These are phyloP conservation scores for Erebia epiphron DNA, from an alignment of 2,888 invertebrate genomes.

Conservation along the genomic window DNA sequence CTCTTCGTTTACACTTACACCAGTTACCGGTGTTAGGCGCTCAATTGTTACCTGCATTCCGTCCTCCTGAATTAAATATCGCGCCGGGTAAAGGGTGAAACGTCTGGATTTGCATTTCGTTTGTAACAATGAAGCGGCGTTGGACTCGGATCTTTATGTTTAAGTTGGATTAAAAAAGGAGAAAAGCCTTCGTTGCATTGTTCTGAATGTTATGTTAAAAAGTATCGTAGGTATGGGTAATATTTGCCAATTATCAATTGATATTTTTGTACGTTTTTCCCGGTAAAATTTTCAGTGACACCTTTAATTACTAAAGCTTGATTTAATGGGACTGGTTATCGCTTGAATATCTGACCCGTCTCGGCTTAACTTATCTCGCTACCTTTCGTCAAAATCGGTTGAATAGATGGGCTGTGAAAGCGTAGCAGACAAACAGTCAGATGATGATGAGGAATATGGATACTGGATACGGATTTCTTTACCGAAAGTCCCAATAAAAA, in stretches of 20 bases:
- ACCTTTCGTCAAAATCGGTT: no score
- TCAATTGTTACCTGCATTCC: conserved; percentile 75
- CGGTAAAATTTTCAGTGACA: no score
- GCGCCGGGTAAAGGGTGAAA: conserved; percentile 72
- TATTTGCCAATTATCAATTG: not conserved
- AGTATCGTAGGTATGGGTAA: not conserved
- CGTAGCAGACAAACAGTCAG: no score
- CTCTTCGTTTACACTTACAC: conserved; percentile 81
- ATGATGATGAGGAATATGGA: no score
- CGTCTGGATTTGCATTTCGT: conserved; percentile 78
- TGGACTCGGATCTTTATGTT: conserved; percentile 59
- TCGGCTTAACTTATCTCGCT: no score
- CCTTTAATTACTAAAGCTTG: no score
- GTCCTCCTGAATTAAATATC: conserved; percentile 76
- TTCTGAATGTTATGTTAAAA: not conserved
- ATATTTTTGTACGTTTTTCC: not conserved
- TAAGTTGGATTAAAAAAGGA: conserved; percentile 53
- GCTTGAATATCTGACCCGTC: no score
- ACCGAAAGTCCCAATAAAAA: no score
- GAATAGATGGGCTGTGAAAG: no score
- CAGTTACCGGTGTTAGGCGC: conserved; percentile 72
- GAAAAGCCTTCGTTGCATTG: conserved; percentile 37
- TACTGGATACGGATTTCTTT: no score
- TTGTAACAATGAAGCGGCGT: conserved; percentile 71
- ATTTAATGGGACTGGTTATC: no score